Evolutionary conservation across 2,888 invertebrate genomes (phyloP).

Genomic region (Chaetogeoica ovagalla): DNA sequence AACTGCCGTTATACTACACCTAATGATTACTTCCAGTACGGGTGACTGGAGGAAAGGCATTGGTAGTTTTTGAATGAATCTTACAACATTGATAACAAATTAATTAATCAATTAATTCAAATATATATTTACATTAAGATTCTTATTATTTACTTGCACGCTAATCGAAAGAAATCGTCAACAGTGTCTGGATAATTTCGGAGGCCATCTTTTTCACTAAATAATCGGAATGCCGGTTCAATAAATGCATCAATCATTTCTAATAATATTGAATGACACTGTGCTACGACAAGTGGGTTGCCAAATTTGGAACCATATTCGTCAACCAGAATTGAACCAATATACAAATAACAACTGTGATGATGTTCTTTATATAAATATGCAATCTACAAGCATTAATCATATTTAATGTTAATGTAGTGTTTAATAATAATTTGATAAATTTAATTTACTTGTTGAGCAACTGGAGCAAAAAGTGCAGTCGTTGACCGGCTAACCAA

Average conservation of each 20-base stretch:
- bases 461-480: slow-evolving; percentile 77
- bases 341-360: slow-evolving; percentile 89
- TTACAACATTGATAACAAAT: slow-evolving; percentile 55
- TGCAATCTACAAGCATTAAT: slow-evolving; percentile 64
- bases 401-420: background rate
- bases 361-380: slow-evolving; percentile 74
- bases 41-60: slow-evolving; percentile 78
- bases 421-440: background rate
- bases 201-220: slow-evolving; percentile 76
- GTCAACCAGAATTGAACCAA: slow-evolving; percentile 87
- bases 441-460: slow-evolving; percentile 68
- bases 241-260: slow-evolving; percentile 84
- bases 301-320: slow-evolving; percentile 71
- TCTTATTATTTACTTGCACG: slow-evolving; percentile 64
- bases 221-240: slow-evolving; percentile 76
- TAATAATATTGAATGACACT: slow-evolving; percentile 71
- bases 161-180: slow-evolving; percentile 91
- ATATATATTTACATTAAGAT: slow-evolving; percentile 3
- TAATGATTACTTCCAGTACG: slow-evolving; percentile 63
- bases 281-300: slow-evolving; percentile 61
- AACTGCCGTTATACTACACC: slow-evolving; percentile 68
- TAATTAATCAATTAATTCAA: slow-evolving; percentile 15
- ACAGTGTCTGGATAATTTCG: slow-evolving; percentile 95
- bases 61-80: slow-evolving; percentile 86
- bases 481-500: slow-evolving; percentile 79